Base-by-base conservation (phyloP, 2,113 vertebrate species). In the Octodon degus region DNA sequence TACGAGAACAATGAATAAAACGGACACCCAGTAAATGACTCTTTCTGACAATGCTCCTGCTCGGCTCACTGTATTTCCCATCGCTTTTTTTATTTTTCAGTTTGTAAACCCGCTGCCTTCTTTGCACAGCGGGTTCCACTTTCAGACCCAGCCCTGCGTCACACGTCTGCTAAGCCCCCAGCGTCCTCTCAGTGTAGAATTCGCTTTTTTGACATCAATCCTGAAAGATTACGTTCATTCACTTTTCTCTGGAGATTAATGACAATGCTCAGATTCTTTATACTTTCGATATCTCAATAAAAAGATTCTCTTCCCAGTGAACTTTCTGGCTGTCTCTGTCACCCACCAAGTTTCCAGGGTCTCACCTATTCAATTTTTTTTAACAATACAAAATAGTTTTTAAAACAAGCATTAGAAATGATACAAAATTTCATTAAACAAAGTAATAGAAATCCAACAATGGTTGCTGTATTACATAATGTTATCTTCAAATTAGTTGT, bases 1-100 rank as follows among this genome's bases (percentile, higher is more conserved):
- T 12, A 80, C 9, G 40, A 86, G 55, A 89, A 30, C 89, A 92
- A 93, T 74, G 14, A 83, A 90, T 83, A 68, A 77, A 89, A 88
- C 7, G 80, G 22, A 37, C 2, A 76, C 20, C 72, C 4, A 58
- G 30, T 80, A 62, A 90, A 76, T 92, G 47, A 94, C n/a, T 30
- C 63, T 65, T 90, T 76, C 47, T 94, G n/a, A 94, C n/a, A 67
- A 90, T 80, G 87, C 12, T 70, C 12, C 10, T 90, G 22, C 77
- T 76, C 40, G 76, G 68, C 74, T 90, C 82, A 67, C 13, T 92
- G 7, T 80, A 89, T 84, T 81, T 81, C 90, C 55, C 6, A 68
- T 82, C 32, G 72, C 4, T n/a, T 89, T 91, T 92, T 22, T 50
- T 50, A 4, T 50, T 43, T 76, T 94, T 86, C 55, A 22, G 72